Base-by-base conservation (phyloP, 2,888 invertebrate genomes). In the Epinotia ramella region DNA sequence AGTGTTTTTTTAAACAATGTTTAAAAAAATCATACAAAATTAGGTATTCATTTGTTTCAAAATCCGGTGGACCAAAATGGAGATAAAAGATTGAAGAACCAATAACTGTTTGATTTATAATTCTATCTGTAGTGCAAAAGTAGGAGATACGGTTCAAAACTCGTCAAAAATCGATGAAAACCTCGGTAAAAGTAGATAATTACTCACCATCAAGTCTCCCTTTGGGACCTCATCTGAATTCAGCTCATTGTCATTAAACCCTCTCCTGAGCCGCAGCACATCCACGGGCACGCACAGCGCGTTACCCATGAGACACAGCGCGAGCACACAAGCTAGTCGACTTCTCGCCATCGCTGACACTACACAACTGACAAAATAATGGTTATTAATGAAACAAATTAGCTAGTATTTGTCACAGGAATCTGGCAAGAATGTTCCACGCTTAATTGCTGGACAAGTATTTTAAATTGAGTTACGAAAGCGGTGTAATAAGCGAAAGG, bases 251-350 rank as follows among this genome's bases (percentile, higher is more conserved):
- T 84, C 81, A 3, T 70, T 60, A 0, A 76, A 76, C 7, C 82
- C 84, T 78, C 87, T 80, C 64, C 78, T 81, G 16, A 76, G 63
- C 13, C 86, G 80, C 24, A 70, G 68, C 7, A 66, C 62, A 2
- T 78, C 77, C 6, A 80, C 71, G 0, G 93, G 92, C 20, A 85
- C 80, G 72, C 89, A 84, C 33, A 92, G 84, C 0, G 87, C 88
- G 60, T 90, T 84, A 5, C 81, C 84, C 74, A 92, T 56, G 40
- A 93, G 77, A 40, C 85, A 86, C 2, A 86, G 57, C 18, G 83
- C 87, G 56, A 92, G 76, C 33, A 87, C 68, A 28, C 84, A 73
- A 40, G 84, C 79, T 2, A 89, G 60, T 73, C 81, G 82, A 77
- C 83, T 80, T 66, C 85, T 82, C 81, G 81, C 84, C 93, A 94